Evolutionary conservation across 2,113 vertebrate species (phyloP).

Genomic region (Oreochromis tanganicae): DNA sequence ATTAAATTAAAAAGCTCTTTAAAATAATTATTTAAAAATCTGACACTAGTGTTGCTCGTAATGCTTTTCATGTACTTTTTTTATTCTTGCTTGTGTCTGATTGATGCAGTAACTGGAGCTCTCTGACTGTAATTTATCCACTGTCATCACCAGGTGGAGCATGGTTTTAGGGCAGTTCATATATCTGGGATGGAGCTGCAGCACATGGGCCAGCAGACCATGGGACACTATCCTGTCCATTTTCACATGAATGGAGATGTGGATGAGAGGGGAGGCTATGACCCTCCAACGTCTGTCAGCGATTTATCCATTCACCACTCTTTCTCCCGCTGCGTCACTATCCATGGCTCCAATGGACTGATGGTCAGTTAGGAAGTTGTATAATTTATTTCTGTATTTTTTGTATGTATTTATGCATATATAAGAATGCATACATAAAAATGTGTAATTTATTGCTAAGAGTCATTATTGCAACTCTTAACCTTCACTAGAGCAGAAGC

Average conservation of each 20-base stretch:
- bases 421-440: background rate
- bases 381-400: background rate
- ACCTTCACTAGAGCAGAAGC: background rate
- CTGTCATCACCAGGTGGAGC: constrained; percentile 75
- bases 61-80: background rate
- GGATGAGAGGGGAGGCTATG: constrained; percentile 85
- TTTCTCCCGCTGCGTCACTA: constrained; percentile 91
- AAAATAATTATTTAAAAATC: background rate
- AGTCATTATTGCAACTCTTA: background rate
- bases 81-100: background rate
- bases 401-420: background rate
- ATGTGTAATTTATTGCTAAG: background rate
- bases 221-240: constrained; percentile 95
- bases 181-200: constrained; percentile 86
- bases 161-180: constrained; percentile 82
- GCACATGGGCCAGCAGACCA: constrained; percentile 93
- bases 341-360: constrained; percentile 92
- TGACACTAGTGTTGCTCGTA: background rate
- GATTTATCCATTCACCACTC: constrained; percentile 89
- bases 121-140: background rate
- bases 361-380: constrained; percentile 76
- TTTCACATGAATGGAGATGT: constrained; percentile 94
- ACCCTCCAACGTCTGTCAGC: constrained; percentile 81
- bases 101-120: background rate
- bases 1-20: background rate